phyloP scores from a whole-genome alignment of 2,797 vertebrate species.

The Tolypeutes matacus region DNA sequence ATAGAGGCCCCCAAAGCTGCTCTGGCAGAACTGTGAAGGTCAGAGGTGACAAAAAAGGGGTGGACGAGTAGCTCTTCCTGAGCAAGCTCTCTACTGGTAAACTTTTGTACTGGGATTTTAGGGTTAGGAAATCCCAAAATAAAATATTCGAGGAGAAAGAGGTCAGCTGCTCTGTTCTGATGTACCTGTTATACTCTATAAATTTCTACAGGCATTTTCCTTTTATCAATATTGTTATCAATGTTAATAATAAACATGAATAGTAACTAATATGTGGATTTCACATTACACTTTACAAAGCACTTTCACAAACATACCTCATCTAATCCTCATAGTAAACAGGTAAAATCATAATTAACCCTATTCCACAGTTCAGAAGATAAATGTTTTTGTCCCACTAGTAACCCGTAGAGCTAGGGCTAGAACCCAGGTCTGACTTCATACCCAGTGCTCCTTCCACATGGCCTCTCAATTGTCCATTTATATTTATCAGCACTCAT shows the following conservation, averaged over 20 bases:
- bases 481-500: not conserved
- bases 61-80: not conserved
- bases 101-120: not conserved
- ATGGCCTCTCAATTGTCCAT: not conserved
- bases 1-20: not conserved
- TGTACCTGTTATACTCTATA: not conserved
- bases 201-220: not conserved
- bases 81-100: not conserved
- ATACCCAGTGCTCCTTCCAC: not conserved
- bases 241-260: not conserved
- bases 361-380: not conserved
- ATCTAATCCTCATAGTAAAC: not conserved
- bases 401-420: not conserved
- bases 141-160: slow-evolving; percentile 26
- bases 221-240: not conserved
- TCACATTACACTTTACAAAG: not conserved
- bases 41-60: not conserved
- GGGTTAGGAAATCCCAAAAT: not conserved
- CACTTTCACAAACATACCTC: not conserved
- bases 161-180: not conserved
- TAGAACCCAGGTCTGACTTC: not conserved
- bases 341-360: not conserved
- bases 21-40: not conserved
- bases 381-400: not conserved
- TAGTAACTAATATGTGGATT: not conserved